Base-by-base conservation (phyloP, 2,888 invertebrate species). In the Griposia aprilina region DNA sequence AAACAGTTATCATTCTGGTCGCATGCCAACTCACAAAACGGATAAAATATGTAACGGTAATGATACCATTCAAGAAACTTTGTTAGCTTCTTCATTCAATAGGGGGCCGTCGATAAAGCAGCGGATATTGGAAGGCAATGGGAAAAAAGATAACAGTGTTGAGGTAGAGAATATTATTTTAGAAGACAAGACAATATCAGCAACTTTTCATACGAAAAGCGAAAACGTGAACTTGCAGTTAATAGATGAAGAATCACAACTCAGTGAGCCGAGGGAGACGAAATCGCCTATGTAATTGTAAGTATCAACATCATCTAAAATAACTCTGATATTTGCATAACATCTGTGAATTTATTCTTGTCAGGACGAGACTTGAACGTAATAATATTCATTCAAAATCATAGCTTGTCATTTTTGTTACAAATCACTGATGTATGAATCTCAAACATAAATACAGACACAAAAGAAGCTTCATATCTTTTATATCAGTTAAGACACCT, bases 1-100 rank as follows among this genome's bases (percentile, higher is more conserved):
- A 67, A 96, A 95, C 77, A 96, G 95, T 79, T 96, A 95, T 83
- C 96, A 96, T 81, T 96, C 96, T 50, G 97, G 96, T 3, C 90
- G 96, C 45, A 95, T 96, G 94, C 94, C 94, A 36, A 94, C 95
- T 11, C 94, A 96, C 76, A 97, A 97, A 88, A 97, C 98, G 17
- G 98, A 98, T 90, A 97, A 98, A 89, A 84, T 98, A 74, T 98
- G 98, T 93, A 98, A 98, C 90, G 98, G 98, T 3, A 98, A 98
- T 92, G 98, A 98, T 87, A 98, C 98, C 2, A 97, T 98, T 87
- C 98, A 98, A 90, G 98, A 98, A 91, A 97, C 97, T 60, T 93
- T 98, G 87, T 92, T 98, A 79, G 97, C 97, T 20, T 96, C 97
- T 11, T 97, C 97, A 23, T 96, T 97, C 74, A 97, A 97, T 89